Evolutionary conservation across 2,797 vertebrate genomes (phyloP), one percentile per base, ranked within the genome.

Genomic region (Saxicola maurus): DNA sequence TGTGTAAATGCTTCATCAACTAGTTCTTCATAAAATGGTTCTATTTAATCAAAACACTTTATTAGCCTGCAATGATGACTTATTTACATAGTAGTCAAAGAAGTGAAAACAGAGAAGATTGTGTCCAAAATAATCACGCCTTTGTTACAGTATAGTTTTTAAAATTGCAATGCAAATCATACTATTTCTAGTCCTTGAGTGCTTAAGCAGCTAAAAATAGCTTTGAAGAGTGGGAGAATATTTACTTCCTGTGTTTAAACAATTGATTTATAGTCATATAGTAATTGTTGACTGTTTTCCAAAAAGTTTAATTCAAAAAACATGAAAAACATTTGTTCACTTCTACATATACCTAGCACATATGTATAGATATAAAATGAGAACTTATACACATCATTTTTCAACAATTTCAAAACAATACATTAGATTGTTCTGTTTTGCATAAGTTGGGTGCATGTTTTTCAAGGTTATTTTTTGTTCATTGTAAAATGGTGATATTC

Each of bases 21-120:
- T 59, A 67, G 23, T 62, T 80, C 45, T 80, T 82, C 3, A 9
- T 67, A 67, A 85, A 89, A 73, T 38, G 15, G 11, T 59, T 88
- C 31, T 79, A 7, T 85, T 91, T 91, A 89, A 89, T 94, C 57
- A 93, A 87, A 95, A 80, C 68, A 51, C 11, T 84, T 89, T 73
- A 77, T 77, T 91, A 72, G 60, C 81, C 67, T 84, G 86, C 53
- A 87, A 3, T 77, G 60, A 73, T 69, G 67, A 56, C 90, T 93
- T 93, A 86, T 91, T 93, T 94, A 84, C 42, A 51, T 33, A 77
- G 72, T 69, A 45, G 61, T 76, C 33, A 52, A 82, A 82, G 57
- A 84, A 69, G 27, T 79, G 78, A 91, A 91, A 92, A 62, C 60
- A 93, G 67, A 66, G 40, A 81, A 83, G 48, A 82, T 59, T 86